Conservation (phyloP, 2,113 vertebrate genomes). For the Leucopsar rothschildi region DNA sequence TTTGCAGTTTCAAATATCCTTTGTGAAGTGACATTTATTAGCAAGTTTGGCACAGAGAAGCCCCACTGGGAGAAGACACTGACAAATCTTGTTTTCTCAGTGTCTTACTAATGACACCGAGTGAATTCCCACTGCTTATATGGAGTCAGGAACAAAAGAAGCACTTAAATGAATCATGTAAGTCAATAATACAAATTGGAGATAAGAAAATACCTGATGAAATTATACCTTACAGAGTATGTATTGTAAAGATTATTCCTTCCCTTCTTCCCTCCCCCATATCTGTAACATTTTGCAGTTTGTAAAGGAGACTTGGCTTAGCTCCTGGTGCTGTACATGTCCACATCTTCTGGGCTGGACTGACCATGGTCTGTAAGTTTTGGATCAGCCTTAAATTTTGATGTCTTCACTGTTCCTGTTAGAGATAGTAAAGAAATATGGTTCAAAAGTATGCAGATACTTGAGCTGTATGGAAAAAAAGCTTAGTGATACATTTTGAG, state of each 20-base stretch:
- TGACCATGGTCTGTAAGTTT: conserved; percentile 85
- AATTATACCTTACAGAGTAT: neutral
- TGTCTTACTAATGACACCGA: neutral
- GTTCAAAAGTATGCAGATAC: neutral
- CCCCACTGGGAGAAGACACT: neutral
- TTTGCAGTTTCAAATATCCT: conserved; percentile 13
- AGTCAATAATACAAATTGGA: conserved; percentile 18
- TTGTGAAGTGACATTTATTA: conserved; percentile 45
- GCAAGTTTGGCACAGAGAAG: conserved; percentile 25
- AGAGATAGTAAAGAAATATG: conserved; percentile 26
- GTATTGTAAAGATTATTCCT: conserved; percentile 21
- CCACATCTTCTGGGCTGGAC: conserved; percentile 84
- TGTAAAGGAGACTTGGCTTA: conserved; percentile 43
- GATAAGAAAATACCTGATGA: conserved; percentile 23
- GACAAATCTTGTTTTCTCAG: neutral
- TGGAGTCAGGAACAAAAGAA: neutral
- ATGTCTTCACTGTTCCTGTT: conserved; percentile 59
- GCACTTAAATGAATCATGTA: neutral
- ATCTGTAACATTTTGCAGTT: conserved; percentile 1
- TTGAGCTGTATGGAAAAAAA: neutral
- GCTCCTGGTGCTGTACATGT: conserved; percentile 90
- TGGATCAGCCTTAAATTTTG: conserved; percentile 75
- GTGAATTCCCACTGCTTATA: neutral
- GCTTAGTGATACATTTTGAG: neutral
- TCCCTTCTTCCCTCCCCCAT: conserved; percentile 46